phyloP scores from a whole-genome alignment of 2,888 invertebrate species.

The Drosophila tripunctata region DNA sequence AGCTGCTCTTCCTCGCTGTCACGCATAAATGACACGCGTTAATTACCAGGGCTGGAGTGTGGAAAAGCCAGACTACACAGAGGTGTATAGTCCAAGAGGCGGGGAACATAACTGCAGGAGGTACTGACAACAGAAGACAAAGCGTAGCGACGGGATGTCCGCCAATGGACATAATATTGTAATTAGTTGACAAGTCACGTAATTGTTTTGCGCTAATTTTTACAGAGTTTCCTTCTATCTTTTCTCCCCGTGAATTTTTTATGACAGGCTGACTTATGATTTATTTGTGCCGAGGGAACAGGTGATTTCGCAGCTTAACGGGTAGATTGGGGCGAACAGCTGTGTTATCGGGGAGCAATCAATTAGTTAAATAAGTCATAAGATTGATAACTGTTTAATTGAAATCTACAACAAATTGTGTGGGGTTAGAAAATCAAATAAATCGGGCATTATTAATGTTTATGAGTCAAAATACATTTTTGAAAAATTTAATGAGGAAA shows the following conservation, averaged over 20 bases:
- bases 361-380: slow-evolving; percentile 8
- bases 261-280: slow-evolving; percentile 17
- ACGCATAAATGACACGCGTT: slow-evolving; percentile 73
- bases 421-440: neutral
- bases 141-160: slow-evolving; percentile 41
- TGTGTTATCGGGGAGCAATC: slow-evolving; percentile 1
- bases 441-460: neutral
- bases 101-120: slow-evolving; percentile 5
- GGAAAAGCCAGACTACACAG: neutral
- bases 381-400: slow-evolving; percentile 17
- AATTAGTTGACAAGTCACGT: slow-evolving; percentile 82
- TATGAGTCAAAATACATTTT: no score
- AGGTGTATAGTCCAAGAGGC: neutral
- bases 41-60: slow-evolving; percentile 52
- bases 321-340: slow-evolving; percentile 2
- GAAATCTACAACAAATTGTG: neutral
- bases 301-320: neutral
- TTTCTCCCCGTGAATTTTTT: neutral
- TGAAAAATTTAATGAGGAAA: no score
- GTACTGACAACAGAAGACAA: slow-evolving; percentile 37
- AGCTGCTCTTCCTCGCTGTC: slow-evolving; percentile 50
- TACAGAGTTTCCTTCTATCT: neutral
- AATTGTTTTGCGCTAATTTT: slow-evolving; percentile 62
- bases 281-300: slow-evolving; percentile 3
- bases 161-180: slow-evolving; percentile 69